phyloP scores from a whole-genome alignment of 2,797 vertebrate genomes.

The Microctenopoma lineatum region DNA sequence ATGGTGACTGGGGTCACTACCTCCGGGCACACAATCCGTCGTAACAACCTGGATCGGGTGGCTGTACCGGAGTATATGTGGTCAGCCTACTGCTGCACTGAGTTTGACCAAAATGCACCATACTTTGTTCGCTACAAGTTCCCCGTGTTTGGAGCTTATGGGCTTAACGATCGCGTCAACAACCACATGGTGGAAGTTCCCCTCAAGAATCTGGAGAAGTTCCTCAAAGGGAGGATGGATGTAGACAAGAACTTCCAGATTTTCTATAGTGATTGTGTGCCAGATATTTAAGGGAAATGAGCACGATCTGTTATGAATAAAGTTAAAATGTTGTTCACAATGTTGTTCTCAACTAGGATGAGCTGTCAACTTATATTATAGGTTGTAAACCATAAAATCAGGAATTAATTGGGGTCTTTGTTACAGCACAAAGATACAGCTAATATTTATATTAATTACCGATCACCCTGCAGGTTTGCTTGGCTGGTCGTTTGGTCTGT shows the following conservation, averaged over 20 bases:
- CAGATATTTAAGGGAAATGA: conserved; percentile 49
- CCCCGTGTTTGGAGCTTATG: conserved; percentile 76
- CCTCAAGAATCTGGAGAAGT: conserved; percentile 79
- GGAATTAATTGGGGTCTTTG: conserved; percentile 8
- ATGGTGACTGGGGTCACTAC: conserved; percentile 78
- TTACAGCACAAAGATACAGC: background rate
- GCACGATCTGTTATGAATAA: background rate
- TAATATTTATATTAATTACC: background rate
- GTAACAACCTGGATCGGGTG: conserved; percentile 76
- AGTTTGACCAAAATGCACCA: conserved; percentile 80
- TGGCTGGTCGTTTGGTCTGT: background rate
- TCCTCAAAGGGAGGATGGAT: conserved; percentile 78
- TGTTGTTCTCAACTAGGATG: background rate
- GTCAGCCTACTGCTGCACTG: conserved; percentile 80
- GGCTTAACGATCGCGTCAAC: conserved; percentile 76
- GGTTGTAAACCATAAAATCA: conserved; percentile 29
- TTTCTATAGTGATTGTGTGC: conserved; percentile 81
- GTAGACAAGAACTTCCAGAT: conserved; percentile 84
- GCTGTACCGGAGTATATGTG: conserved; percentile 80
- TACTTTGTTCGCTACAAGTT: conserved; percentile 82
- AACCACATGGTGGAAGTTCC: conserved; percentile 81
- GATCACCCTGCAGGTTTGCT: background rate
- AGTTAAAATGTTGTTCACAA: background rate
- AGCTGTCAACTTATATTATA: conserved; percentile 12
- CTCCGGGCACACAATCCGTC: conserved; percentile 77